phyloP scores from a whole-genome alignment of 2,113 vertebrate species.

The Cavia porcellus region DNA sequence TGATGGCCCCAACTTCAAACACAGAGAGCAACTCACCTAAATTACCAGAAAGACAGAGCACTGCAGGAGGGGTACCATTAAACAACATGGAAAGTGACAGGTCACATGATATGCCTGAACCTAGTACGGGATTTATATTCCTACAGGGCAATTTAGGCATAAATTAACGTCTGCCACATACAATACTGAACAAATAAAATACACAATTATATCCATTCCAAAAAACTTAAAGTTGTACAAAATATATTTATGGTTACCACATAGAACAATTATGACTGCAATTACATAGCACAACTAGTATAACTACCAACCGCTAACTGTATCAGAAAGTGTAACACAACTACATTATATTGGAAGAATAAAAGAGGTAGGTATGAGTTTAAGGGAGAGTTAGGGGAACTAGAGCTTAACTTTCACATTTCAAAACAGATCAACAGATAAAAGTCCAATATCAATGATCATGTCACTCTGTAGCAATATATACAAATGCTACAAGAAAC shows the following conservation, averaged over 20 bases:
- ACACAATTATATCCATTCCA: conserved; percentile 42
- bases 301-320: conserved; percentile 20
- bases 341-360: neutral
- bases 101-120: neutral
- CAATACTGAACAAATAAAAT: neutral
- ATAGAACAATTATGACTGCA: neutral
- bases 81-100: neutral
- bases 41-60: neutral
- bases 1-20: neutral
- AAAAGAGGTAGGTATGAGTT: neutral
- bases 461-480: conserved; percentile 5
- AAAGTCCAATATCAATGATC: conserved; percentile 3
- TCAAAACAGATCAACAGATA: neutral
- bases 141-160: neutral
- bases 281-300: conserved; percentile 1
- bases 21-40: neutral
- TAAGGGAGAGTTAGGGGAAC: neutral
- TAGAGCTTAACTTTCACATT: conserved; percentile 17
- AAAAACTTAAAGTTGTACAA: conserved; percentile 3
- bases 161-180: neutral
- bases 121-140: neutral
- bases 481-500: neutral
- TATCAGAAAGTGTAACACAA: neutral
- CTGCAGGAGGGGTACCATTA: neutral
- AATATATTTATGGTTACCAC: neutral